Evolutionary conservation across 2,797 vertebrate species (phyloP), one percentile per base, ranked within the genome.

Genomic region (Crocidura indochinensis): DNA sequence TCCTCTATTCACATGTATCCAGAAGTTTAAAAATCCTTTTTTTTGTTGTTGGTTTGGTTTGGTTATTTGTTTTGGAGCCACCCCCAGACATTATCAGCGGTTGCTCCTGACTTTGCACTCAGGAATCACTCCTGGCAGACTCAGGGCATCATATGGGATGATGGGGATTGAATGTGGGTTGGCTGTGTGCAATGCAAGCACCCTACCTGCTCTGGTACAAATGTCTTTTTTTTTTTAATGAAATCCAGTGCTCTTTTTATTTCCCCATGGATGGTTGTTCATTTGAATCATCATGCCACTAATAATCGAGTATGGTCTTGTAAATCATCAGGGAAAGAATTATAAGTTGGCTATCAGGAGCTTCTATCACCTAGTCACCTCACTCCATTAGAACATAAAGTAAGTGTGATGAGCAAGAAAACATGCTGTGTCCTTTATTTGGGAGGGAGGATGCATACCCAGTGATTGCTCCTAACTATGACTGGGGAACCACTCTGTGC

Each of bases 1-100:
- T 75, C 24, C 62, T 92, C 29, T 64, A 2, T 83, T 38, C 17
- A 27, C 19, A 6, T n/a, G 15, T 65, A 56, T n/a, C 77, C 11
- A 60, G 29, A 76, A 69, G 56, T 72, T 94, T 88, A 84, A 67
- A 84, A 67, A 49, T 64, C 2, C 14, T 51, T 51, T 51, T 51
- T 15, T 51, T 51, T 65, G 46, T 12, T 81, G 8, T n/a, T n/a
- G n/a, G n/a, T n/a, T 38, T 38, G 38, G 38, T 38, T 38, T 38
- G 38, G 38, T 38, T 38, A 38, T 38, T 38, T 38, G 38, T 38
- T 38, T 38, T 38, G 51, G 51, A 7, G 51, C 14, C 51, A 51
- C 51, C 10, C 51, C 51, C 51, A 38, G 38, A 38, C 38, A 38
- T 38, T 38, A 2, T 38, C 38, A 38, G 38, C 38, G 38, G 38